These are phyloP conservation scores for Percopsis transmontana DNA, from an alignment of 2,113 vertebrate genomes.

Conservation along the genomic window DNA sequence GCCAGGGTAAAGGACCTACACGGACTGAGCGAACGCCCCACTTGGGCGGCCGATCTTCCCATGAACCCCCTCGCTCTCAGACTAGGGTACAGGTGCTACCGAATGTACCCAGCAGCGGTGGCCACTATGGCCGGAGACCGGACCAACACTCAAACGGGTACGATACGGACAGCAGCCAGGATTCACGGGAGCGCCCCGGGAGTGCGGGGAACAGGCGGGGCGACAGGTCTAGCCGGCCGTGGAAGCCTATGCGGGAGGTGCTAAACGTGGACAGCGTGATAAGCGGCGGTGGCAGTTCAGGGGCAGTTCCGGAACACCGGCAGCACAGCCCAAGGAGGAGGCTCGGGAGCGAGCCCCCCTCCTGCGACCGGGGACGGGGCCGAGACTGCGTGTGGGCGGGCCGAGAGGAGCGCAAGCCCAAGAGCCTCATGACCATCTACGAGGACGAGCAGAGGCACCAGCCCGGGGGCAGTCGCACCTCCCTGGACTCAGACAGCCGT, in stretches of 20 bases:
- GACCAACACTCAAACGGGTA: conserved; percentile 79
- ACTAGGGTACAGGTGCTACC: conserved; percentile 58
- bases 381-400: conserved; percentile 68
- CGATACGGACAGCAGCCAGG: conserved; percentile 90
- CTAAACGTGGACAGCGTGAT: conserved; percentile 94
- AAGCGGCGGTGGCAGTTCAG: conserved; percentile 60
- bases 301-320: conserved; percentile 27
- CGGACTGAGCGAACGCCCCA: conserved; percentile 69
- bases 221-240: conserved; percentile 75
- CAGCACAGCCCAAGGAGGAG: conserved; percentile 81
- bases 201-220: conserved; percentile 64
- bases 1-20: conserved; percentile 85
- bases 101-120: conserved; percentile 2
- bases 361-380: conserved; percentile 67
- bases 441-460: conserved; percentile 90
- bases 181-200: conserved; percentile 78
- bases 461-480: conserved; percentile 83
- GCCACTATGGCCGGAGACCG: conserved; percentile 49
- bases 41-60: conserved; percentile 58
- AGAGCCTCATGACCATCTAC: conserved; percentile 92
- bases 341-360: conserved; percentile 61
- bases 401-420: conserved; percentile 82
- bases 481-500: conserved; percentile 83
- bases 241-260: conserved; percentile 90
- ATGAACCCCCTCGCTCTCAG: conserved; percentile 51